phyloP scores from a whole-genome alignment of 1,140 invertebrate species.

The Pristionchus pacificus region DNA sequence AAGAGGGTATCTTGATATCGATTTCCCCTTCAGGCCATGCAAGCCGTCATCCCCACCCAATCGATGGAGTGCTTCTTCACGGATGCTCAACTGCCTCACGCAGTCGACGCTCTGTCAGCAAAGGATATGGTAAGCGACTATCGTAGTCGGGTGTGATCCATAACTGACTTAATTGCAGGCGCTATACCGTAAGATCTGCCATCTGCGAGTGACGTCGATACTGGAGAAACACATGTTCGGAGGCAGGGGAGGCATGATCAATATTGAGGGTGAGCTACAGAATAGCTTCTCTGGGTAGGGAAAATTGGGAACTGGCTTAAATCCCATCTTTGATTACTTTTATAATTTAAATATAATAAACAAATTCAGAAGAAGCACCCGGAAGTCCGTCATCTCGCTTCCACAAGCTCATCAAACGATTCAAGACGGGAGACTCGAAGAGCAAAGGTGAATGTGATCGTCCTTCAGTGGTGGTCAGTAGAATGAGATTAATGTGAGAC shows the following conservation, averaged over 20 bases:
- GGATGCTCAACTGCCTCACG: background rate
- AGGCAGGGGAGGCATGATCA: background rate
- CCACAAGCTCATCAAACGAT: background rate
- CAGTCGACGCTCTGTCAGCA: background rate
- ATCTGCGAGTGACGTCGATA: constrained; percentile 9
- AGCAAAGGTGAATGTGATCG: background rate
- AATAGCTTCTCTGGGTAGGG: no score
- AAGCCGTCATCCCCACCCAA: background rate
- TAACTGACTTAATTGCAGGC: background rate
- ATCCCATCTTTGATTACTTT: no score
- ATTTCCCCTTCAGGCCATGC: background rate
- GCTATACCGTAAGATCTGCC: background rate
- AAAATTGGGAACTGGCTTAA: no score
- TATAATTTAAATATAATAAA: no score
- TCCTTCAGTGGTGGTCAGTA: background rate
- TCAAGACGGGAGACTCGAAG: background rate
- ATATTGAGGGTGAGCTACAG: constrained; percentile 8
- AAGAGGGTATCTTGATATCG: no score
- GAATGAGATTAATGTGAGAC: no score
- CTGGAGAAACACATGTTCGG: constrained; percentile 19
- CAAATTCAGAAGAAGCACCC: no score
- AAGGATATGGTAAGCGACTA: background rate
- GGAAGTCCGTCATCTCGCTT: no score
- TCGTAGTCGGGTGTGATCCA: background rate
- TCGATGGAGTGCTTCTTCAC: background rate